Evolutionary conservation across 2,888 invertebrate genomes (phyloP).

Genomic region (Hirtodrosophila trivittata): DNA sequence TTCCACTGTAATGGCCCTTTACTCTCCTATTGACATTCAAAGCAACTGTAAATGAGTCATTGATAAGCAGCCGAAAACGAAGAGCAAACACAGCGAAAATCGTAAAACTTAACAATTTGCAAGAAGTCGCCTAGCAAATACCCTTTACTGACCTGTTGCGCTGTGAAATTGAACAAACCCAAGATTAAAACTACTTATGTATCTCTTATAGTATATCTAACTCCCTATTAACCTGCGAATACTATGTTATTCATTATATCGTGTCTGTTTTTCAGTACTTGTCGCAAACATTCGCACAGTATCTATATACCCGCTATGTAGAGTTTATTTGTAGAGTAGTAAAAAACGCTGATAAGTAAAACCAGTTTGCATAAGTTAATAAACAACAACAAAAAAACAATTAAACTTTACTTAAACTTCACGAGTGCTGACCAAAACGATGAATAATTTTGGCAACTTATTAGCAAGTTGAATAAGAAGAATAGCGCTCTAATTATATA

Average conservation of each 20-base stretch:
- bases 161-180: no score
- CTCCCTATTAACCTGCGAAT: no score
- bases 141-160: slow-evolving; percentile 20
- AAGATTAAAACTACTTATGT: no score
- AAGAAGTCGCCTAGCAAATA: background rate
- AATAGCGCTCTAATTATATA: no score
- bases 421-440: slow-evolving; percentile 11
- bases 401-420: slow-evolving; percentile 7
- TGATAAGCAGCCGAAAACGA: slow-evolving; percentile 39
- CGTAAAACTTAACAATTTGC: background rate
- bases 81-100: slow-evolving; percentile 19
- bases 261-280: no score
- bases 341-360: slow-evolving; percentile 33
- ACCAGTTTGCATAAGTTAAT: slow-evolving; percentile 35
- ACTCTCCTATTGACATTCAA: background rate
- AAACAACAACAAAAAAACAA: slow-evolving; percentile 8
- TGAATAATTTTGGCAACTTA: slow-evolving; percentile 4
- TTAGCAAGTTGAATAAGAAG: no score
- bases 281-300: no score
- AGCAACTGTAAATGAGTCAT: slow-evolving; percentile 37
- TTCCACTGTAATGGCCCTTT: background rate
- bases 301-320: no score
- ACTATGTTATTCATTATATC: no score
- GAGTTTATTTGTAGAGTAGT: slow-evolving; percentile 1
- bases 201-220: no score